phyloP scores from a whole-genome alignment of 2,797 vertebrate genomes.

The Philypnodon macrostomus region DNA sequence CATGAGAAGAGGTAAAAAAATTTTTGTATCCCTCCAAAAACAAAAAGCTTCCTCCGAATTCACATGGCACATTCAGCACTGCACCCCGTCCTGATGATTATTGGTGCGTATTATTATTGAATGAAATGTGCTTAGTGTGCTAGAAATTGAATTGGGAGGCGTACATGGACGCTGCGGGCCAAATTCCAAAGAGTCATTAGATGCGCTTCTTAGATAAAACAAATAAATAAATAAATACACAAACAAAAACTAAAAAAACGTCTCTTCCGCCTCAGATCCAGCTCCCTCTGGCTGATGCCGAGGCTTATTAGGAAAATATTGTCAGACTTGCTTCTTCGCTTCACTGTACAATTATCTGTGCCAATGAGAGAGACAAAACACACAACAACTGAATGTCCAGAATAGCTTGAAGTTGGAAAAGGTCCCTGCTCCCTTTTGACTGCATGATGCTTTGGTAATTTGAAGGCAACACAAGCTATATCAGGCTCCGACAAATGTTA shows the following conservation, averaged over 20 bases:
- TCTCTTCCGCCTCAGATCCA: constrained; percentile 44
- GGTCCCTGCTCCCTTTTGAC: neutral
- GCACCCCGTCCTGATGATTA: constrained; percentile 53
- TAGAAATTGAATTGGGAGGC: constrained; percentile 64
- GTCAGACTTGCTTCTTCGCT: constrained; percentile 53
- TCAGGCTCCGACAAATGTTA: constrained; percentile 8
- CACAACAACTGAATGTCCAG: constrained; percentile 18
- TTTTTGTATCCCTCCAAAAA: too few species aligned
- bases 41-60: constrained; percentile 32
- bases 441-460: constrained; percentile 2
- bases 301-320: constrained; percentile 61
- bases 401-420: constrained; percentile 23
- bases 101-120: constrained; percentile 62
- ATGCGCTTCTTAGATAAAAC: constrained; percentile 57
- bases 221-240: too few species aligned
- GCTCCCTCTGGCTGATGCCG: constrained; percentile 59
- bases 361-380: constrained; percentile 30
- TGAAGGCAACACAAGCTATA: constrained; percentile 2
- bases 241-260: too few species aligned
- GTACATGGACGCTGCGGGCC: constrained; percentile 44
- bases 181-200: constrained; percentile 64
- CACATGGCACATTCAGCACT: constrained; percentile 35
- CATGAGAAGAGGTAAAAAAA: too few species aligned
- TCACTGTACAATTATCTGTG: constrained; percentile 41
- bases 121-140: constrained; percentile 60